A percentile compares a stretch with the other conserved stretches of the same genome.
Evolutionary conservation across 2,797 vertebrate species (phyloP).

Genomic region (Coilia nasus): DNA sequence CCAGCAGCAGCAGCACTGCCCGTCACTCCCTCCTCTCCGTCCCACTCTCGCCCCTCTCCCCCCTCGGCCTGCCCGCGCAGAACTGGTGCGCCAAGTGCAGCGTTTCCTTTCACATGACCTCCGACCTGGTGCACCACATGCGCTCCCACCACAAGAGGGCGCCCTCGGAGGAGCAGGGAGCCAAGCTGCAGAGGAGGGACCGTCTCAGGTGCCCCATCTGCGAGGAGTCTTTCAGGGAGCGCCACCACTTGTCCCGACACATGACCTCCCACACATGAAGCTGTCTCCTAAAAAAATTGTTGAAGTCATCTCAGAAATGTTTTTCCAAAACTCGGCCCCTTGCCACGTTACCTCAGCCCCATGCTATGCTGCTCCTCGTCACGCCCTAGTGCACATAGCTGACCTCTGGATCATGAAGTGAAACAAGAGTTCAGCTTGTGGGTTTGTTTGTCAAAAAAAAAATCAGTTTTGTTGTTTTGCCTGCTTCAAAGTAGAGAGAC

Average conservation of each 20-base stretch:
- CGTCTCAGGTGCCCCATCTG: conserved; percentile 83
- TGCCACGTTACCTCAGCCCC: not conserved
- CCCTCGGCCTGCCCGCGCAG: conserved; percentile 79
- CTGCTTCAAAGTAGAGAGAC: not conserved
- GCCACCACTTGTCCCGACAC: conserved; percentile 84
- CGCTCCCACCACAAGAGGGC: conserved; percentile 84
- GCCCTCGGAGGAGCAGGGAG: conserved; percentile 74
- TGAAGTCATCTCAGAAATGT: too few relatives aligned
- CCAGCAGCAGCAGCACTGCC: too few relatives aligned
- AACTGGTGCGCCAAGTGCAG: conserved; percentile 89
- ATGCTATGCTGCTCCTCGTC: not conserved
- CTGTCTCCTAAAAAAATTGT: conserved; percentile 67
- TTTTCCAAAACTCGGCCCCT: not conserved
- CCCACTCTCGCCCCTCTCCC: conserved; percentile 68
- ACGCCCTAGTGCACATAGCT: not conserved
- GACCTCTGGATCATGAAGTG: not conserved
- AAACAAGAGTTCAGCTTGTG: not conserved
- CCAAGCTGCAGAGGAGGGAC: conserved; percentile 68
- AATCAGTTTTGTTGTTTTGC: not conserved
- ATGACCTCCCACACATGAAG: conserved; percentile 82
- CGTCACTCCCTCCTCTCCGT: not conserved
- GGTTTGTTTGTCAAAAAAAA: not conserved
- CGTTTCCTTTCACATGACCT: conserved; percentile 70
- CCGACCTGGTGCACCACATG: conserved; percentile 86
- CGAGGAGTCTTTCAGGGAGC: conserved; percentile 83